A percentile compares a stretch with the other conserved stretches of the same genome.
Conservation (phyloP, 2,888 invertebrate genomes). For the Stenoptilia bipunctidactyla region DNA sequence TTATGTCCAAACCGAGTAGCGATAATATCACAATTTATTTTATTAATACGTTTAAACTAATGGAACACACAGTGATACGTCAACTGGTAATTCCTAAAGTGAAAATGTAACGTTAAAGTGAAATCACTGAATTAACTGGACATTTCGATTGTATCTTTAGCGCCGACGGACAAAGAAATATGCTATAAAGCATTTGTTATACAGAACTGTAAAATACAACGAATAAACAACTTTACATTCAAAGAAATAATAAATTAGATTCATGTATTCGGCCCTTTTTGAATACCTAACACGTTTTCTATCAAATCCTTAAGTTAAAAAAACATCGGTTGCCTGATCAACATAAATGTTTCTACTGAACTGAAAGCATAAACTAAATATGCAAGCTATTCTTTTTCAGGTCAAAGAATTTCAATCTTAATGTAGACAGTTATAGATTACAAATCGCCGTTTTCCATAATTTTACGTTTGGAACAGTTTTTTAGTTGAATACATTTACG, state of each 20-base stretch:
- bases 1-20: slow-evolving; percentile 54
- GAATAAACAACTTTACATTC: too few species aligned
- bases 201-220: too few species aligned
- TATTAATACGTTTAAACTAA: slow-evolving; percentile 54
- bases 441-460: not conserved
- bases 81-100: slow-evolving; percentile 10
- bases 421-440: slow-evolving; percentile 1
- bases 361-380: slow-evolving; percentile 6
- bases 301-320: too few species aligned
- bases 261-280: too few species aligned
- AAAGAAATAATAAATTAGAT: too few species aligned
- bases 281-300: too few species aligned
- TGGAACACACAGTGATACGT: slow-evolving; percentile 28
- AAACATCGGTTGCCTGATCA: slow-evolving; percentile 5
- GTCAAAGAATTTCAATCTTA: slow-evolving; percentile 1
- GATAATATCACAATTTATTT: slow-evolving; percentile 65
- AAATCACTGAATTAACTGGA: too few species aligned
- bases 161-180: too few species aligned
- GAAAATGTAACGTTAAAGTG: not conserved
- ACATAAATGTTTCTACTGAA: slow-evolving; percentile 12
- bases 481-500: too few species aligned
- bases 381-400: slow-evolving; percentile 6
- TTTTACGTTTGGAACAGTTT: not conserved
- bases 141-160: too few species aligned
- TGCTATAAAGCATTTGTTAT: too few species aligned